These are phyloP conservation scores for Oceanites oceanicus DNA, from an alignment of 2,113 vertebrate genomes.

Conservation along the genomic window DNA sequence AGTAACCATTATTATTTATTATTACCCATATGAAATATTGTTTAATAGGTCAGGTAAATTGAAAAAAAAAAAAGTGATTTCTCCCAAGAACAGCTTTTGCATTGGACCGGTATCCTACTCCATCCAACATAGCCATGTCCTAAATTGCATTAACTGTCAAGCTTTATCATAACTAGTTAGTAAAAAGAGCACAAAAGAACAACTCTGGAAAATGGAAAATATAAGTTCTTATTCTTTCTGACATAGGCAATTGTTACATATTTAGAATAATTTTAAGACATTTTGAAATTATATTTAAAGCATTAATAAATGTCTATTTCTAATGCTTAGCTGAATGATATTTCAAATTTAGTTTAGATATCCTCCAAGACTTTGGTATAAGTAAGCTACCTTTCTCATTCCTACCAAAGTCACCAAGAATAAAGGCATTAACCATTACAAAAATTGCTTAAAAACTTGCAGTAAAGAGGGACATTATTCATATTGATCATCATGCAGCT, in stretches of 20 bases:
- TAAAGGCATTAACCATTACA: not conserved
- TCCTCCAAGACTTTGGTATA: not conserved
- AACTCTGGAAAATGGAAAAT: not conserved
- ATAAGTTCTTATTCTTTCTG: not conserved
- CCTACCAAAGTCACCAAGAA: not conserved
- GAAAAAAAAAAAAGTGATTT: not conserved
- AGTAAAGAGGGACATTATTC: not conserved
- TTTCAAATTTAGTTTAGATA: not conserved
- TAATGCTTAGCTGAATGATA: not conserved
- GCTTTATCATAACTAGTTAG: not conserved
- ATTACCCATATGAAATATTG: not conserved
- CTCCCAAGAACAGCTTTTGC: not conserved
- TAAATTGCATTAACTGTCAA: not conserved
- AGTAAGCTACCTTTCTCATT: not conserved
- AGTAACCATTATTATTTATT: not conserved
- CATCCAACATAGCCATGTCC: rapidly evolving
- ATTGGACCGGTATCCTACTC: not conserved
- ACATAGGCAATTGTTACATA: not conserved
- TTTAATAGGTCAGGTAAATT: not conserved
- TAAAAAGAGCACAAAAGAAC: not conserved
- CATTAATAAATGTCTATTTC: not conserved
- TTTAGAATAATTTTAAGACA: not conserved
- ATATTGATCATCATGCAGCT: not conserved
- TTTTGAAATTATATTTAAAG: not conserved
- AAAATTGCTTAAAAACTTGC: not conserved